Conservation (phyloP, 2,797 vertebrate genomes). For the Petrocephalus schoutedeni region DNA sequence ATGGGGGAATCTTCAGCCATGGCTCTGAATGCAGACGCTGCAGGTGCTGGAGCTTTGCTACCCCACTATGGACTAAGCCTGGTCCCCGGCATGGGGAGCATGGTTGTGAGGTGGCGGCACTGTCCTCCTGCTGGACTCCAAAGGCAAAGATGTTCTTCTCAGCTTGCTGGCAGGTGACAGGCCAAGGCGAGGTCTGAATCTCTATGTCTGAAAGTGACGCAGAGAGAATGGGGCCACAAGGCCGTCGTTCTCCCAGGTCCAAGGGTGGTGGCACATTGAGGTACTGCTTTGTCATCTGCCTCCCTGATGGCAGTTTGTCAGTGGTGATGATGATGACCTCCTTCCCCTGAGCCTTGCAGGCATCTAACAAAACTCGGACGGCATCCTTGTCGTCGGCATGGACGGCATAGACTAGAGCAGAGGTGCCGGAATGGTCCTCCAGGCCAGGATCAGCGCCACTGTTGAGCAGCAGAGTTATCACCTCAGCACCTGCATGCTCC, state of each 20-base stretch:
- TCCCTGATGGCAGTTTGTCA: constrained; percentile 63
- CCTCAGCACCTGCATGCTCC: constrained; percentile 69
- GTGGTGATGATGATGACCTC: constrained; percentile 88
- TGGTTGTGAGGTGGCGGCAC: constrained; percentile 51
- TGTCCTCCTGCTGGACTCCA: constrained; percentile 53
- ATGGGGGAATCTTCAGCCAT: constrained; percentile 67
- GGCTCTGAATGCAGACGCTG: constrained; percentile 70
- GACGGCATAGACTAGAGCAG: constrained; percentile 76
- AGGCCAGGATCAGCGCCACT: constrained; percentile 75
- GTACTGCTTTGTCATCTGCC: constrained; percentile 68
- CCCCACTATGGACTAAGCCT: constrained; percentile 34
- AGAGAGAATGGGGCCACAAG: constrained; percentile 43
- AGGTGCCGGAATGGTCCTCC: constrained; percentile 75
- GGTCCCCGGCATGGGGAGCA: constrained; percentile 56
- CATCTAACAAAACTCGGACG: constrained; percentile 72
- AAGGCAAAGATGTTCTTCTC: constrained; percentile 61
- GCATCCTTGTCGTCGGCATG: constrained; percentile 71
- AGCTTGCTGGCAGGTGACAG: constrained; percentile 31
- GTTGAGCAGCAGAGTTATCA: constrained; percentile 72
- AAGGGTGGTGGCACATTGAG: constrained; percentile 61
- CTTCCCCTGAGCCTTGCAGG: constrained; percentile 80
- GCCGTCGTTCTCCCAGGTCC: constrained; percentile 42
- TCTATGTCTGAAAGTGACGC: constrained; percentile 73
- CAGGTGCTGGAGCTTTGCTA: constrained; percentile 54
- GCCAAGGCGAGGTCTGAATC: constrained; percentile 61